Conservation (phyloP, 92 coral and sea anemone genomes). For the Siderastrea radians region DNA sequence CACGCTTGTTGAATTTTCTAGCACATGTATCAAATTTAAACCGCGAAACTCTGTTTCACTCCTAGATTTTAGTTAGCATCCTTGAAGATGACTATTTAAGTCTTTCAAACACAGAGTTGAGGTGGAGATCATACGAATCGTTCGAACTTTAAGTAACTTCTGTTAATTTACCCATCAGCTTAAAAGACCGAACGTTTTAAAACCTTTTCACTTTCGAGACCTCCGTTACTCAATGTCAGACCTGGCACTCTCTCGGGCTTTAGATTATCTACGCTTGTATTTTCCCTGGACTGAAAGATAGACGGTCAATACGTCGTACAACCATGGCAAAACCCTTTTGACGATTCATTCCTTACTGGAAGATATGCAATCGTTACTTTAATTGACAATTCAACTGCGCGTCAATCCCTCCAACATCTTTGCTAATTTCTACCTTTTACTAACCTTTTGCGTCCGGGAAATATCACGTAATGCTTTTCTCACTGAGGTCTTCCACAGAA, state of each 20-base stretch:
- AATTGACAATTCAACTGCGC: neutral
- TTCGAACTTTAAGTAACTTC: neutral
- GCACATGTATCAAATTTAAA: neutral
- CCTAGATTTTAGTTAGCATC: neutral
- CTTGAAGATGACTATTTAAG: neutral
- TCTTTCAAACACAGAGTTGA: neutral
- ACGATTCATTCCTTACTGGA: neutral
- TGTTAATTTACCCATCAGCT: neutral
- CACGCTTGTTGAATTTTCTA: neutral
- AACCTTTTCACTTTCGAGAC: neutral
- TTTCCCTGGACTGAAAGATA: neutral
- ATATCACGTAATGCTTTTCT: neutral
- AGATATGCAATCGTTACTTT: neutral
- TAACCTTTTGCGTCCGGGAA: conserved; percentile 21
- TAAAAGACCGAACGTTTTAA: neutral
- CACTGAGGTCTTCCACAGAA: neutral
- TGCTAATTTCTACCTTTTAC: conserved; percentile 3
- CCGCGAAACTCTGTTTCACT: neutral
- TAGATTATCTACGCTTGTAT: conserved; percentile 5
- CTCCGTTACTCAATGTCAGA: neutral
- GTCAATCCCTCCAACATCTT: neutral
- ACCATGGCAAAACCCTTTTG: neutral
- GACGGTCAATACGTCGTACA: conserved; percentile 13
- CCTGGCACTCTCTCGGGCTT: neutral
- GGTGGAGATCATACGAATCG: neutral